Base-by-base conservation (phyloP, 2,888 invertebrate species). In the Atrina japonica region DNA sequence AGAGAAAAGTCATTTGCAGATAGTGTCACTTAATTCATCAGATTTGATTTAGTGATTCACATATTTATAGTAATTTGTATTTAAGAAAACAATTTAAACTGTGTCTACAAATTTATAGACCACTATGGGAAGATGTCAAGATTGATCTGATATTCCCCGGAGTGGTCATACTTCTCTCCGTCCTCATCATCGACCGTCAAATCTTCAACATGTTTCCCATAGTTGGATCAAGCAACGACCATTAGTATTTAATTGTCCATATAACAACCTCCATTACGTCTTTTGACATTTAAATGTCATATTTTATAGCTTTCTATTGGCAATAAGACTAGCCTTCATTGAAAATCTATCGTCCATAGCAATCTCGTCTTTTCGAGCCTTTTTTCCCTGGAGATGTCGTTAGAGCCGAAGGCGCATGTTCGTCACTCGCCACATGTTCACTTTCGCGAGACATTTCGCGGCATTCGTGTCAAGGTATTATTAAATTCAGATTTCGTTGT, bases 311-410 rank as follows among this genome's bases (percentile, higher is more conserved):
- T 56, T 40, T 29, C 21, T 41, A 56, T 35, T 40, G 16, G 56
- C 23, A 35, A 35, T 35, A 35, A 35, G 35, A 35, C 35, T 35
- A 40, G 7, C 30, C 25, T 53, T 29, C 16, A 53, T 14, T 27
- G 27, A 53, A 53, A 56, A 35, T 56, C 56, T 40, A 40, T 56
- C 56, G 56, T 56, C 56, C 56, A 18, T 56, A 14, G 56, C 56
- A 40, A 56, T 56, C 56, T 53, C 30, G 35, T 56, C n/a, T 23
- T 18, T 23, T 9, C 40, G 23, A 35, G 56, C 30, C 35, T 40
- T 56, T 30, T 29, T 47, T 61, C 61, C 61, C 61, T 21, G 30
- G 61, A 61, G 61, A 61, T 49, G 49, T 52, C 52, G 49, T 40
- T 30, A 1, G 21, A 27, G 43, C 35, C 50, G 35, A 16, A 6